Evolutionary conservation across 2,797 vertebrate genomes (phyloP).

Genomic region (Melanotaenia maccullochi): DNA sequence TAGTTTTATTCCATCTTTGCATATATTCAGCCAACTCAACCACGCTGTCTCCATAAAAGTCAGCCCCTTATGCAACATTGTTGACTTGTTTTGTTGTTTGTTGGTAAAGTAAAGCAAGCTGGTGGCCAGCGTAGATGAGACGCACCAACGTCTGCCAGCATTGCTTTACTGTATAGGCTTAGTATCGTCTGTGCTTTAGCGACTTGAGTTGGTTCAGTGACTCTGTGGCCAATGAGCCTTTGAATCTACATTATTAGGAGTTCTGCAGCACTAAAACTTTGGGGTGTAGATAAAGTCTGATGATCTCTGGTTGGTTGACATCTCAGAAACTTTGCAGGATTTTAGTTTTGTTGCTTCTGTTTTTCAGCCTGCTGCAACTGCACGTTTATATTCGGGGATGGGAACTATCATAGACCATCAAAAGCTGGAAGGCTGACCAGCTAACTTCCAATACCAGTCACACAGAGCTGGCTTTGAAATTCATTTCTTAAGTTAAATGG

Average conservation of each 20-base stretch:
- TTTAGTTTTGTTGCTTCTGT: conserved; percentile 42
- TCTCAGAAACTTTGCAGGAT: conserved; percentile 27
- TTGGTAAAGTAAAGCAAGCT: conserved; percentile 1
- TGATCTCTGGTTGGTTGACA: conserved; percentile 18
- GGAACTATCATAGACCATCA: conserved; percentile 21
- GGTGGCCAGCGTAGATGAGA: conserved; percentile 5
- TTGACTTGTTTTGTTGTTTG: conserved; percentile 3
- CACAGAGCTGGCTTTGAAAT: conserved; percentile 28
- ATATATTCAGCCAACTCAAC: background rate
- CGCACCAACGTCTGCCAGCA: conserved; percentile 13
- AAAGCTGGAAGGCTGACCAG: conserved; percentile 14
- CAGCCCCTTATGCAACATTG: conserved; percentile 6
- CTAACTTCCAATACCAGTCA: conserved; percentile 4
- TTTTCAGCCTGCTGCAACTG: conserved; percentile 48
- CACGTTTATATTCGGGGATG: conserved; percentile 36
- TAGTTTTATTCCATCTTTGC: conserved; percentile 10
- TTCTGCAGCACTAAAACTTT: conserved; percentile 7
- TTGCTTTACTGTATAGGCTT: conserved; percentile 25
- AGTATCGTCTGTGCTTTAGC: conserved; percentile 26
- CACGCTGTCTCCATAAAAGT: conserved; percentile 18
- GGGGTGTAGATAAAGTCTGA: conserved; percentile 16
- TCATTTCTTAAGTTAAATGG: conserved; percentile 21
- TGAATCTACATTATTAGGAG: conserved; percentile 22
- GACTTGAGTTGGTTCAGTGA: background rate
- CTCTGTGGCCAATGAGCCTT: conserved; percentile 20